Base-by-base conservation (phyloP, 2,797 vertebrate species). In the Lindbergichthys nudifrons region DNA sequence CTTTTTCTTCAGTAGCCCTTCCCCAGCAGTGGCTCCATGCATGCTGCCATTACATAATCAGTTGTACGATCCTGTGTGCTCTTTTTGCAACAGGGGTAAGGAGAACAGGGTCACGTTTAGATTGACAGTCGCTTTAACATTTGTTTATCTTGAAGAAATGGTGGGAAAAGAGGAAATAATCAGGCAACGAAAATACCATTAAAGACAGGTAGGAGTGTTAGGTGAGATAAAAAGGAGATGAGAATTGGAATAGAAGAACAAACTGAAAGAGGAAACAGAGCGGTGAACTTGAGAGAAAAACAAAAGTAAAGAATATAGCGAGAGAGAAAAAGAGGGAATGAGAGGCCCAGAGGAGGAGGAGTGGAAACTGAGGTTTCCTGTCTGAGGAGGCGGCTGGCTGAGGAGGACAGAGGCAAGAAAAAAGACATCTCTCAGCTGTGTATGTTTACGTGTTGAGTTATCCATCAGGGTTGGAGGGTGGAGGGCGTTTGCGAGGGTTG, bases 301-400 rank as follows among this genome's bases (percentile, higher is more conserved):
- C 54, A 60, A 80, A 74, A 65, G 78, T 30, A 73, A 71, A 75
- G 76, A 71, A 79, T 48, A 56, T 60, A 82, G 59, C 73, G 69
- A 75, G 74, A 43, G 72, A 80, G 52, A 54, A 18, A 77, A 59
- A 66, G 42, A 73, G 71, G 66, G 73, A 86, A 84, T 50, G 66
- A 84, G 88, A 85, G 91, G 90, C 89, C 87, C 79, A 69, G 64
- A 88, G 77, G 71, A 75, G 73, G 89, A 85, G 82, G 87, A 94
- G 91, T 94, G 93, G 93, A 94, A 95, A 95, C 85, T 94, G 91
- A 95, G 93, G 93, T 94, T 95, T 95, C 93, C 95, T 95, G 94
- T 94, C 90, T 93, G 87, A 93, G 90, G 88, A 93, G 91, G 88
- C 74, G 79, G 88, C 82, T 87, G 89, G 88, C 90, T 83, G 65